phyloP scores from a whole-genome alignment of 1,140 invertebrate genomes.

The Philopotamus ludificatus region DNA sequence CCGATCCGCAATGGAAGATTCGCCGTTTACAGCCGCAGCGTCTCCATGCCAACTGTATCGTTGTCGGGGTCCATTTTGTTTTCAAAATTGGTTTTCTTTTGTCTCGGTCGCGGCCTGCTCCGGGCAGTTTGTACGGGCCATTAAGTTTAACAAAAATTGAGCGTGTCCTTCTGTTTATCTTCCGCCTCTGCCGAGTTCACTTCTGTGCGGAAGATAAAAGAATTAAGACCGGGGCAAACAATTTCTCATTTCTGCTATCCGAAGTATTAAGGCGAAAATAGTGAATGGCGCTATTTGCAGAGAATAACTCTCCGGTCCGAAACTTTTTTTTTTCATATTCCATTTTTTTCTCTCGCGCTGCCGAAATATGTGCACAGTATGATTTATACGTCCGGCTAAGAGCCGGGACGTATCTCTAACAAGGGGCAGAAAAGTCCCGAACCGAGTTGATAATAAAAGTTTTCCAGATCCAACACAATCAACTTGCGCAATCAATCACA shows the following conservation, averaged over 20 bases:
- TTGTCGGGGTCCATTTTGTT: constrained; percentile 15
- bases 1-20: no score
- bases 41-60: constrained; percentile 24
- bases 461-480: neutral
- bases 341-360: neutral
- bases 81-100: constrained; percentile 28
- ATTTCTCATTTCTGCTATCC: constrained; percentile 21
- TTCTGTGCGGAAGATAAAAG: constrained; percentile 23
- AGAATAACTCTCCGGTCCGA: constrained; percentile 6
- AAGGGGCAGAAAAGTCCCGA: neutral
- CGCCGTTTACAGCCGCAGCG: no score
- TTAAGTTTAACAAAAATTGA: constrained; percentile 29
- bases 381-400: constrained; percentile 11
- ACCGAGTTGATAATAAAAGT: constrained; percentile 11
- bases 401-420: constrained; percentile 6
- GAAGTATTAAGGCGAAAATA: constrained; percentile 12
- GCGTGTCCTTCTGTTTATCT: constrained; percentile 26
- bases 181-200: constrained; percentile 11
- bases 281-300: constrained; percentile 22
- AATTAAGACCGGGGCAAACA: constrained; percentile 22
- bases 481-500: constrained; percentile 10
- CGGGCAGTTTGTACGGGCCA: constrained; percentile 26
- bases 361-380: constrained; percentile 1
- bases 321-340: neutral
- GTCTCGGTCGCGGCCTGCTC: constrained; percentile 3